Conservation (phyloP, 2,797 vertebrate genomes). For the Megaceryle alcyon region DNA sequence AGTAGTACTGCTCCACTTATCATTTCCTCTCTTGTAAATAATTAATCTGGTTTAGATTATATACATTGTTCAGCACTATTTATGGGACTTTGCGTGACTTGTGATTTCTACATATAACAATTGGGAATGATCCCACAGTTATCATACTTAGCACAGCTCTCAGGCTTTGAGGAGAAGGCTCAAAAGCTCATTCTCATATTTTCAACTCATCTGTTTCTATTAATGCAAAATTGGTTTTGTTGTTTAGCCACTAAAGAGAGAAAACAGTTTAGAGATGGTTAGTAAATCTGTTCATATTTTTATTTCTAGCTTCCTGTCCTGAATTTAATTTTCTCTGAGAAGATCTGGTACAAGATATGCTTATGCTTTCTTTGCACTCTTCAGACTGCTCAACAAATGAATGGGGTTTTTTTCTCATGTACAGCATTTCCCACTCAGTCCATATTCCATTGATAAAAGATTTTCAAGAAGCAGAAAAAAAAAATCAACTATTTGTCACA, state of each 20-base stretch:
- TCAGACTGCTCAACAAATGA: constrained; percentile 11
- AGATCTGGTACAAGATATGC: constrained; percentile 14
- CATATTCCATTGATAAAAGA: background rate
- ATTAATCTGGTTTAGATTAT: background rate
- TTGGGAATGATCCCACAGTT: background rate
- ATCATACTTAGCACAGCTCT: background rate
- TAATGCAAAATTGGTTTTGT: background rate
- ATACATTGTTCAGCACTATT: background rate
- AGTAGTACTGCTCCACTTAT: background rate
- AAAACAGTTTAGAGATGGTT: background rate
- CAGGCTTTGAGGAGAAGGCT: background rate
- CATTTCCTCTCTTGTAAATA: background rate
- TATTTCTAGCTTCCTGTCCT: background rate
- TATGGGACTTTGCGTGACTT: background rate
- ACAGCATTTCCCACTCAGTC: background rate
- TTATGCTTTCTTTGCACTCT: constrained; percentile 31
- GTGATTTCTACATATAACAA: background rate
- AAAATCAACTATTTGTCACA: background rate
- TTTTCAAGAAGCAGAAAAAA: constrained; percentile 5
- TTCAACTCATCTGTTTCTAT: background rate
- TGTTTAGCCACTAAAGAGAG: background rate
- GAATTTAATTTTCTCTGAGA: constrained; percentile 30
- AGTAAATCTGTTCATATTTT: constrained; percentile 17
- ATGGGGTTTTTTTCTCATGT: background rate
- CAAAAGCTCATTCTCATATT: background rate